These are phyloP conservation scores for Sebastes umbrosus DNA, from an alignment of 2,797 vertebrate species.

Conservation along the genomic window DNA sequence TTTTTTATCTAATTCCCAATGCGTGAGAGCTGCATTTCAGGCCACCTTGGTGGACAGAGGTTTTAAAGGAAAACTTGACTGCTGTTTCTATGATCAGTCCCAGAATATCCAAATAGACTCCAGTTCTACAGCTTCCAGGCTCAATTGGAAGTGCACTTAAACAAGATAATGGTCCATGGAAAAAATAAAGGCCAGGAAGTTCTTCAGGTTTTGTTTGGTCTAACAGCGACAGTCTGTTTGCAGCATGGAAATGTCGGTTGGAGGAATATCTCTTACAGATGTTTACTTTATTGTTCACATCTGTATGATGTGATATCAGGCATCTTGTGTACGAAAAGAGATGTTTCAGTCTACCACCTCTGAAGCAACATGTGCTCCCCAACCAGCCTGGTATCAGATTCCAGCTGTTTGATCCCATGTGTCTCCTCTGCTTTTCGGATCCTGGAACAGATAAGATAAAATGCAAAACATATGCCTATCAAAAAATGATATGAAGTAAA, in stretches of 20 bases:
- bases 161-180: conserved; percentile 71
- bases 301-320: conserved; percentile 61
- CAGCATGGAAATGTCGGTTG: conserved; percentile 54
- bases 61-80: conserved; percentile 41
- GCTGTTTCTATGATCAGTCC: conserved; percentile 51
- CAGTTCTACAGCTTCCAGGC: conserved; percentile 54
- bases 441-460: neutral
- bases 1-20: conserved; percentile 36
- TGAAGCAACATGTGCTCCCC: conserved; percentile 28
- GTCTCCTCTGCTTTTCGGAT: conserved; percentile 5
- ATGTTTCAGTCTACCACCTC: conserved; percentile 49
- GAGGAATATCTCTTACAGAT: conserved; percentile 67
- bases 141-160: conserved; percentile 63
- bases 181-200: conserved; percentile 62
- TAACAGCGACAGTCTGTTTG: conserved; percentile 56
- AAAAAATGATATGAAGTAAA: neutral
- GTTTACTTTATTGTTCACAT: conserved; percentile 72
- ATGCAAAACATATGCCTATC: neutral
- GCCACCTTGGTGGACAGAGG: conserved; percentile 38
- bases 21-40: conserved; percentile 26
- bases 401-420: conserved; percentile 8
- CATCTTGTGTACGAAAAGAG: conserved; percentile 52
- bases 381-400: conserved; percentile 15
- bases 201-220: conserved; percentile 61
- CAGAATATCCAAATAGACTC: conserved; percentile 32